These are phyloP conservation scores for Buphagus erythrorhynchus DNA, from an alignment of 2,797 vertebrate genomes.

Conservation along the genomic window DNA sequence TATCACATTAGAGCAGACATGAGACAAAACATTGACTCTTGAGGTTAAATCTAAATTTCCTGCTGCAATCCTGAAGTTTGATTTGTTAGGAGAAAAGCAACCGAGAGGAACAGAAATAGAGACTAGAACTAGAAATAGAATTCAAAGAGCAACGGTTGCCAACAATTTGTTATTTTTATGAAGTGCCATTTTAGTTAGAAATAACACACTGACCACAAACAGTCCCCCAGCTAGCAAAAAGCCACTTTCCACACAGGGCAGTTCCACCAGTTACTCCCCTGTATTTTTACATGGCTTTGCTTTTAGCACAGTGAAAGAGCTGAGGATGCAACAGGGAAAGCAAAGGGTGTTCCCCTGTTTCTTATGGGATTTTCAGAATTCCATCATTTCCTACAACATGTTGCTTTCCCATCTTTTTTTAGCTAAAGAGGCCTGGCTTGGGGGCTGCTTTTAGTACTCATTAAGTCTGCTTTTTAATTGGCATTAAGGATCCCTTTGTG, in stretches of 20 bases:
- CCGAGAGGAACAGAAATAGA: slow-evolving; percentile 62
- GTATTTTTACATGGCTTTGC: background rate
- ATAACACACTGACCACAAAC: slow-evolving; percentile 58
- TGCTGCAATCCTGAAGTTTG: slow-evolving; percentile 75
- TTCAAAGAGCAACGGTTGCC: slow-evolving; percentile 62
- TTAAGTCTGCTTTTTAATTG: slow-evolving; percentile 62
- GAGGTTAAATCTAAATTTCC: slow-evolving; percentile 83
- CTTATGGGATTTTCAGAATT: slow-evolving; percentile 55
- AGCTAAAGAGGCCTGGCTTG: slow-evolving; percentile 33
- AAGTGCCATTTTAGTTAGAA: slow-evolving; percentile 59
- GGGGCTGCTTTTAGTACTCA: slow-evolving; percentile 54
- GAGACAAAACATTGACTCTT: slow-evolving; percentile 81
- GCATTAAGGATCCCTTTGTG: slow-evolving; percentile 48
- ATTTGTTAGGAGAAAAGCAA: slow-evolving; percentile 75
- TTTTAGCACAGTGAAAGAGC: background rate
- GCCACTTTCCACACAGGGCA: background rate
- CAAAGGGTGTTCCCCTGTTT: slow-evolving; percentile 34
- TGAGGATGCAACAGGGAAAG: slow-evolving; percentile 8
- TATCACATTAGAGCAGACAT: slow-evolving; percentile 78
- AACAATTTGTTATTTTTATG: slow-evolving; percentile 70
- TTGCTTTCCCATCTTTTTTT: slow-evolving; percentile 40
- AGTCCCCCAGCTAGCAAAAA: slow-evolving; percentile 25
- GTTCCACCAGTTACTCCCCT: background rate
- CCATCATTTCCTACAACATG: slow-evolving; percentile 54
- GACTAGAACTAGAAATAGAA: slow-evolving; percentile 60